A percentile compares a stretch with the other conserved stretches of the same genome.
phyloP scores from a whole-genome alignment of 2,113 vertebrate genomes.

The Vulpes vulpes region DNA sequence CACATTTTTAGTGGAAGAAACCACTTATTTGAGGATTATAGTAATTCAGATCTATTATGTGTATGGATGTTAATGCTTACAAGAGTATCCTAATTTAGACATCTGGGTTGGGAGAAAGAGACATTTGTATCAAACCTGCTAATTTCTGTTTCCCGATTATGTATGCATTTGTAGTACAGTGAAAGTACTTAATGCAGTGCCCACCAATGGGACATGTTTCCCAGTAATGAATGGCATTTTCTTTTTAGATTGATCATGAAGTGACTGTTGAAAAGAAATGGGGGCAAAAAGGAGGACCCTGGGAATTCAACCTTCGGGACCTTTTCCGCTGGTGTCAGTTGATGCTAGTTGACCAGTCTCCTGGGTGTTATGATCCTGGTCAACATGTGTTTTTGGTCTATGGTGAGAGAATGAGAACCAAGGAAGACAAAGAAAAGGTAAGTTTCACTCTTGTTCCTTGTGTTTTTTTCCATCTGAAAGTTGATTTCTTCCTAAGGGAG shows the following conservation, averaged over 20 bases:
- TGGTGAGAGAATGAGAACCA: constrained; percentile 95
- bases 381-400: constrained; percentile 96
- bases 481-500: neutral
- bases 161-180: too few relatives aligned
- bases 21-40: too few relatives aligned
- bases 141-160: constrained; percentile 21
- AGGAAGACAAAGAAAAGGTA: constrained; percentile 94
- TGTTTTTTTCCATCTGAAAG: neutral
- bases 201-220: too few relatives aligned
- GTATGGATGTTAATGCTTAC: neutral
- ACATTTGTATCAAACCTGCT: constrained; percentile 20
- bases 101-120: neutral
- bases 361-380: constrained; percentile 94
- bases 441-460: neutral
- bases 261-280: too few relatives aligned
- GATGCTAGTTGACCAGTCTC: constrained; percentile 96
- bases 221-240: too few relatives aligned
- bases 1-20: too few relatives aligned
- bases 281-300: too few relatives aligned
- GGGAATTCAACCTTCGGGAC: too few relatives aligned
- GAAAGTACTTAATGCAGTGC: too few relatives aligned
- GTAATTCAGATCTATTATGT: neutral
- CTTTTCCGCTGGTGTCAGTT: too few relatives aligned
- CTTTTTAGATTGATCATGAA: too few relatives aligned
- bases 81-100: neutral